Evolutionary conservation across 2,113 vertebrate species (phyloP), one percentile per base, ranked within the genome.

Genomic region (Vombatus ursinus): DNA sequence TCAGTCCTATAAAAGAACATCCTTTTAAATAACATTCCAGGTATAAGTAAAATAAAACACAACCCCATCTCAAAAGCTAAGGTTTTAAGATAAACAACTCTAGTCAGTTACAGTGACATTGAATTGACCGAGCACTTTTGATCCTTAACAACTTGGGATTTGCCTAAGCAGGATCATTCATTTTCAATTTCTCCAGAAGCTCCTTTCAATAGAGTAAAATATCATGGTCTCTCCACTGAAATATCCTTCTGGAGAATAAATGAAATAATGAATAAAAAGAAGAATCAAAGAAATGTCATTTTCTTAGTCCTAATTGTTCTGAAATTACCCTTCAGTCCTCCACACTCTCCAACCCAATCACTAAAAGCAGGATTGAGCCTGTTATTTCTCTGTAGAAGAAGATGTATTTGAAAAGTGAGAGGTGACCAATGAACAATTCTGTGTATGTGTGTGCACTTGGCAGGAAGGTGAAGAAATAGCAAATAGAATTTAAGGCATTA

Each of bases 401-500:
- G 90, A 28, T 91, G 3, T 84, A 26, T 50, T 93, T 54, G 12
- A 8, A 52, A 24, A 50, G 19, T 90, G 61, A 95, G 54, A 95
- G 93, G 89, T 50, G 47, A 44, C 8, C 84, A 47, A 93, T 2
- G 48, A 54, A 52, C 84, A 53, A 23, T 89, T 92, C 47, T 96
- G 52, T n/a, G 37, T 48, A 11, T 50, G 14, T 89, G 77, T 24
- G 52, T 50, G 50, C 48, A 11, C n/a, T 50, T 31, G 68, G 50
- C 51, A 52, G 61, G 61, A 68, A 68, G 57, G 22, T 68, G 31
- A 68, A 68, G 31, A 37, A 68, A 68, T 94, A 94, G 94, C 47
- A 48, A 54, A n/a, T 50, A 61, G 53, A 94, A 89, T 52, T 47
- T 97, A 92, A 52, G 14, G 57, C 37, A n/a, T 68, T 52, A 93